Evolutionary conservation across 2,113 vertebrate genomes (phyloP), one percentile per base, ranked within the genome.

Genomic region (Ornithorhynchus anatinus): DNA sequence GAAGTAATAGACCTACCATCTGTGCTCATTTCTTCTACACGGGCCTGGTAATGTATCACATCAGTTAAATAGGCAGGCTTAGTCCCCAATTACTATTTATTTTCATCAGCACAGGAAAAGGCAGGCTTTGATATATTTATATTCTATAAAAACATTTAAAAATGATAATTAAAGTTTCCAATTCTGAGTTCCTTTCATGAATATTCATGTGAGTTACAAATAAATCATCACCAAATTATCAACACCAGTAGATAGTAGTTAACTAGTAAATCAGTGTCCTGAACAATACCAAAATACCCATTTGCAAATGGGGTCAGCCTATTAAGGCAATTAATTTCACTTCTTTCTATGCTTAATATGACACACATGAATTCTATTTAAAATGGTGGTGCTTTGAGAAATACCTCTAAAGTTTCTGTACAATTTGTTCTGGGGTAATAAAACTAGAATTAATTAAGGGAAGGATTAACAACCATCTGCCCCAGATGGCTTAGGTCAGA

Each of bases 1-100:
- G 72, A 90, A 92, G 87, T 90, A 93, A 93, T 80, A 92, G 88
- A 79, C 54, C 69, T 40, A 1, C 89, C 91, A 94, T 93, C 91
- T 95, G 92, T 89, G 82, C 84, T 82, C 82, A 82, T 79, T 92
- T 92, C 59, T 73, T 82, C 68, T 68, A 31, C 69, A 52, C 37
- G 87, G 75, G 39, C 43, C 76, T 69, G 45, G 82, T 82, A 91
- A 94, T 88, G 72, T 75, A 86, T 84, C 81, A 86, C 31, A 80
- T 42, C 50, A 52, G 48, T 80, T 82, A 75, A 86, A 84, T 58
- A 90, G 75, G 60, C 83, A 84, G 60, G 74, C 50, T 82, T 73
- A n/a, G 36, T 77, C 72, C 74, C 78, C 29, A 88, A 85, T 53
- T 78, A 76, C 33, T 56, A 79, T 84, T 84, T 53, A 69, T 87